Base-by-base conservation (phyloP, 1,140 invertebrate species). In the Wiebesia pumilae region DNA sequence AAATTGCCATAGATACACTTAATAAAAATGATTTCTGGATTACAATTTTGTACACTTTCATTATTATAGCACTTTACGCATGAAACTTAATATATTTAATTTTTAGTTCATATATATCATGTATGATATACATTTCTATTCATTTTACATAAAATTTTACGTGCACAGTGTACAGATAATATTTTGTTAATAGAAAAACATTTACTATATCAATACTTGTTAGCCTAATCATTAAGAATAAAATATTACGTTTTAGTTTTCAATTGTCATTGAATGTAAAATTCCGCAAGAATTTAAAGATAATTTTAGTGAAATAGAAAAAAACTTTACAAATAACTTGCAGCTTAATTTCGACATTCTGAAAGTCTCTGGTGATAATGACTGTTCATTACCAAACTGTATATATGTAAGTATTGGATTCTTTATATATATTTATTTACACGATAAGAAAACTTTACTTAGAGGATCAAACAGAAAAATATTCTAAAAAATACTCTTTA, bases 201-300 rank as follows among this genome's bases (percentile, higher is more conserved):
- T 47, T 47, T 6, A 47, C 14, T 47, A 47, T 47, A 47, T 6
- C 43, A 47, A 14, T 47, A 47, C 14, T 47, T 47, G 6, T 47
- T 47, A 47, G 14, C 14, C 14, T 47, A 7, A 14, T 6, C 27
- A 14, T 43, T 1, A 65, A 65, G 7, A 65, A 65, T 65, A n/a
- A n/a, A n/a, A 65, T 65, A 47, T 47, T 47, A 47, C n/a, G 24
- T 85, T 85, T 79, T 51, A 85, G 84, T 81, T 86, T 81, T 86
- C 84, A 30, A 81, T 86, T 21, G 67, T 86, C 35, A 81, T 65
- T 58, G 78, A 33, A 7, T 86, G 84, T 27, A 47, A 73, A 33
- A 73, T 86, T 24, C 38, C 84, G 27, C 38, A 73, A 54, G 51
- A 19, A n/a, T 14, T 35, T 38, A n/a, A 51, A 69, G 58, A 77